Evolutionary conservation across 1,140 invertebrate species (phyloP).

Genomic region (Gryllus bimaculatus): DNA sequence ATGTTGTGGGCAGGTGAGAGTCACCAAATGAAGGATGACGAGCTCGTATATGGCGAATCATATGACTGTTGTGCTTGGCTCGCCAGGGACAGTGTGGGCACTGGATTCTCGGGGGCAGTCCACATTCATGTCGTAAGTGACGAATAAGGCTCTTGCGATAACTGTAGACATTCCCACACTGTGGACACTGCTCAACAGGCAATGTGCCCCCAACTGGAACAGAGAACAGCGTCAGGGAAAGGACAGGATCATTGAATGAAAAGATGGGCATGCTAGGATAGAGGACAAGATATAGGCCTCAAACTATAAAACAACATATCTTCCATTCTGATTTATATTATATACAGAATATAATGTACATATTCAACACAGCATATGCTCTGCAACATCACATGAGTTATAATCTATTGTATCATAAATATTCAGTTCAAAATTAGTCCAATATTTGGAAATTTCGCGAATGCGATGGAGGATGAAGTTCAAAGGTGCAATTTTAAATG

Average conservation of each 20-base stretch:
- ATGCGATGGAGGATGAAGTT: too few relatives aligned
- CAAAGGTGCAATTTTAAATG: neutral
- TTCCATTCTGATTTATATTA: neutral
- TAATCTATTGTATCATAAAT: neutral
- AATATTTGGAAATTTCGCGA: too few relatives aligned
- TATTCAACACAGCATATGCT: neutral
- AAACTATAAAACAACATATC: neutral
- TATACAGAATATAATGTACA: neutral
- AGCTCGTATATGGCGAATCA: constrained; percentile 36
- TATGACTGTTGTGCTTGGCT: constrained; percentile 39
- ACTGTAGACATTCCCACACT: constrained; percentile 69
- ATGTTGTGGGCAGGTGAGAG: too few relatives aligned
- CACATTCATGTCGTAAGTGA: constrained; percentile 32
- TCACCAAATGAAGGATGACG: constrained; percentile 29
- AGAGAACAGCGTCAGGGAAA: neutral
- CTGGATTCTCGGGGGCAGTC: constrained; percentile 47
- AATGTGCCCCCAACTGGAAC: neutral
- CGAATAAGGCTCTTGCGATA: constrained; percentile 67
- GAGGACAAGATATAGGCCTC: too few relatives aligned
- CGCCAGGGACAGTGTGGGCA: constrained; percentile 68
- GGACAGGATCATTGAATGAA: neutral
- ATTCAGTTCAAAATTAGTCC: too few relatives aligned
- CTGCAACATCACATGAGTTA: neutral
- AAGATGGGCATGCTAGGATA: neutral
- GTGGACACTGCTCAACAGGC: constrained; percentile 56